Percentiles rank a stretch among this genome's conserved stretches.
phyloP scores from a whole-genome alignment of 2,113 vertebrate genomes.

The Zeus faber region DNA sequence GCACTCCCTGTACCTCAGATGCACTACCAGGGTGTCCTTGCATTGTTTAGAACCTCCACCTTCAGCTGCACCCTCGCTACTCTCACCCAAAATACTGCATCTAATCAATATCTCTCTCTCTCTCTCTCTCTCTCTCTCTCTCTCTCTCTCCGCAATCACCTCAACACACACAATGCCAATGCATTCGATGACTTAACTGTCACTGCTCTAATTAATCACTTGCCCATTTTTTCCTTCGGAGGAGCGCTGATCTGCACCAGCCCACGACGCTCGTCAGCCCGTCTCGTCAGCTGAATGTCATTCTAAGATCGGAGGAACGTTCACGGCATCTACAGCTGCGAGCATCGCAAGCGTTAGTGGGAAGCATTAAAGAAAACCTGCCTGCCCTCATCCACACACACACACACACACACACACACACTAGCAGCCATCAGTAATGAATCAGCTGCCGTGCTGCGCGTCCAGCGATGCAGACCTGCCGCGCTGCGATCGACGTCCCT shows the following conservation, averaged over 20 bases:
- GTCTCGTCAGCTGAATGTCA: constrained; percentile 60
- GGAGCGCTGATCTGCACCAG: constrained; percentile 51
- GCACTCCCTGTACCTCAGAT: constrained; percentile 55
- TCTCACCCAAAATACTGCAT: constrained; percentile 50
- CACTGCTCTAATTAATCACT: constrained; percentile 44
- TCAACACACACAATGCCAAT: background rate
- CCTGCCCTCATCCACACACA: constrained; percentile 28
- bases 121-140: constrained; percentile 11
- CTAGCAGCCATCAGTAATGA: constrained; percentile 66
- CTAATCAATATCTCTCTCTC: constrained; percentile 42
- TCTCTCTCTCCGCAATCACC: background rate
- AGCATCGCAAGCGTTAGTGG: background rate
- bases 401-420: constrained; percentile 21
- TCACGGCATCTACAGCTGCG: constrained; percentile 41
- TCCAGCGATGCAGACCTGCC: background rate
- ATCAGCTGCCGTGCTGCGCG: constrained; percentile 65
- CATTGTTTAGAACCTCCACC: constrained; percentile 54
- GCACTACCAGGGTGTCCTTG: constrained; percentile 57
- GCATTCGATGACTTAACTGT: constrained; percentile 14
- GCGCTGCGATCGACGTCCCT: constrained; percentile 57
- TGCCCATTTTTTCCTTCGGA: constrained; percentile 54
- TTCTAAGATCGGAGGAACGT: constrained; percentile 66
- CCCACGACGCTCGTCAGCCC: constrained; percentile 44
- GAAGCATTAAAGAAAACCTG: background rate
- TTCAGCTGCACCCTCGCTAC: constrained; percentile 53